A percentile compares a stretch with the other conserved stretches of the same genome.
Evolutionary conservation across 2,797 vertebrate genomes (phyloP).

Genomic region (Platyrinchus mystaceus): DNA sequence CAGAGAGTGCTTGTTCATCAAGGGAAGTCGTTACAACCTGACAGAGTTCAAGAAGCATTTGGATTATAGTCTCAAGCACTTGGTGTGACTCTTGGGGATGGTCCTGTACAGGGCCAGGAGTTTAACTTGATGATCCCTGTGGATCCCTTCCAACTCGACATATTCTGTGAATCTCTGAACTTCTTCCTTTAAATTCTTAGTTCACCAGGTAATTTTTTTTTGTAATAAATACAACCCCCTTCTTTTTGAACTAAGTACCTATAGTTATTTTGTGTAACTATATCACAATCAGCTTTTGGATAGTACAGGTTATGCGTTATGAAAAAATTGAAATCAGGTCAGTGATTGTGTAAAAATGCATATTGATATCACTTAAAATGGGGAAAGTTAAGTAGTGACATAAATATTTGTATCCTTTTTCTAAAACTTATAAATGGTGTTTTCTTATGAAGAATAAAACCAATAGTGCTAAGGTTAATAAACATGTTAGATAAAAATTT

Average conservation of each 20-base stretch:
- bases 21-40: neutral
- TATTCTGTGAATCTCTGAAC: neutral
- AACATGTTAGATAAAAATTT: neutral
- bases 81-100: neutral
- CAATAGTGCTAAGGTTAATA: neutral
- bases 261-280: neutral
- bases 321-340: neutral
- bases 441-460: neutral
- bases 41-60: neutral
- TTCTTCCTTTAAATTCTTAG: neutral
- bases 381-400: neutral
- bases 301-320: neutral
- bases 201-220: neutral
- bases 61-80: neutral
- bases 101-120: neutral
- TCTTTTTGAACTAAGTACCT: neutral
- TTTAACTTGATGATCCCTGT: neutral
- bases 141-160: neutral
- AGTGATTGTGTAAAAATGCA: neutral
- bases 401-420: neutral
- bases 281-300: neutral
- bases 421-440: neutral
- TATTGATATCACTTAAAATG: neutral
- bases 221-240: accelerated
- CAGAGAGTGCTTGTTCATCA: neutral